Percentiles rank a stretch among this genome's conserved stretches.
Conservation (phyloP, 2,888 invertebrate species). For the Sialis fuliginosa region DNA sequence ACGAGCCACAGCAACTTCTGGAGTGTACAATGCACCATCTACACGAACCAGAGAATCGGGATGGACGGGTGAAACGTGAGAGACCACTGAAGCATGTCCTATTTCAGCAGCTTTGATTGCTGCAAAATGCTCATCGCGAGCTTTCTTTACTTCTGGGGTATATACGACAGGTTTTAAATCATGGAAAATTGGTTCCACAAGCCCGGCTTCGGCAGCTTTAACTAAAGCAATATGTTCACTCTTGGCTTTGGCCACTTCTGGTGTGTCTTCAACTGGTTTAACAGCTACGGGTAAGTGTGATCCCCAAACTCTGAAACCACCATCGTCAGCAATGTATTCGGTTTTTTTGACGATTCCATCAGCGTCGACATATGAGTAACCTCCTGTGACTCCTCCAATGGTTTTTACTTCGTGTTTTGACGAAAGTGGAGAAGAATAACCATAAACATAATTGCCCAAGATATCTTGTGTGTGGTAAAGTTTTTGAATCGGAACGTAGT, state of each 20-base stretch:
- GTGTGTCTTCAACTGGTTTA: slow-evolving; percentile 13
- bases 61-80: background rate
- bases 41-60: slow-evolving; percentile 9
- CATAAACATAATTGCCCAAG: background rate
- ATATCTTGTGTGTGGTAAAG: too few species aligned
- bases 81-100: background rate
- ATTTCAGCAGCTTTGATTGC: background rate
- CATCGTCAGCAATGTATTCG: background rate
- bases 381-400: background rate
- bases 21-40: slow-evolving; percentile 13
- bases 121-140: slow-evolving; percentile 12
- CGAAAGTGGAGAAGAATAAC: background rate
- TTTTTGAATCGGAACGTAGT: too few species aligned
- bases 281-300: background rate
- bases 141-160: slow-evolving; percentile 15
- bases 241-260: slow-evolving; percentile 14
- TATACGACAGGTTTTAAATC: slow-evolving; percentile 10
- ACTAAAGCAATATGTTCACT: slow-evolving; percentile 10
- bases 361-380: slow-evolving; percentile 1
- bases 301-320: background rate
- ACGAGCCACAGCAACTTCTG: slow-evolving; percentile 14
- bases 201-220: background rate
- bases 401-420: background rate
- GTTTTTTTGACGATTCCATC: background rate
- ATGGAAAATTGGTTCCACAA: background rate